Evolutionary conservation across 2,113 vertebrate species (phyloP), one percentile per base, ranked within the genome.

Genomic region (Carassius auratus): DNA sequence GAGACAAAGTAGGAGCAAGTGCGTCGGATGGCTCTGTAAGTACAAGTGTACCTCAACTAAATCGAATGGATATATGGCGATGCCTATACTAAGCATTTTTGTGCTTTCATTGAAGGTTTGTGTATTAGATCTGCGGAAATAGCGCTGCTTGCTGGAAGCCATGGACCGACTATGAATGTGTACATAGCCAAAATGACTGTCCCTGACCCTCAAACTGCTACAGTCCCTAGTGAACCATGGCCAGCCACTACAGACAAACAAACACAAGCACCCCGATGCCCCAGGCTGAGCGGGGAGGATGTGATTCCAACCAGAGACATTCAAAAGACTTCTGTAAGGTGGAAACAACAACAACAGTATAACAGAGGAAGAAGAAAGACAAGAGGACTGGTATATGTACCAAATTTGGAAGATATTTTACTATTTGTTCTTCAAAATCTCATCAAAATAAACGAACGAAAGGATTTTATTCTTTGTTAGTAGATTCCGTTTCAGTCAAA

Each of bases 171-270:
- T 97, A 97, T 96, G 97, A 99, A 99, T 98, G 98, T 99, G 98
- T 98, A 98, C 96, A 98, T 98, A 98, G 97, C 98, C 98, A 99
- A 99, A 99, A 98, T 95, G 97, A 98, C 97, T 98, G 96, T 97
- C 97, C 97, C 96, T 94, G 94, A 95, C 96, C 97, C 95, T 96
- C 91, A 95, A 96, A 97, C 97, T 97, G 96, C 97, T 97, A 94
- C 93, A 96, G 96, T 95, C 96, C 96, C 95, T 95, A 94, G 92
- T 92, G 95, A 96, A 96, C 96, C 96, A 97, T 94, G 97, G 97
- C 96, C 96, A 97, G 96, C 96, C 96, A 97, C 96, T 95, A 95
- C 97, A 97, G 95, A 96, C 97, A 93, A 91, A 89, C 73, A 75
- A 21, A 80, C 77, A 80, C 94, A 73, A 93, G 96, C 89, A 96